Base-by-base conservation (phyloP, 2,888 invertebrate species). In the Rotaria macrura region DNA sequence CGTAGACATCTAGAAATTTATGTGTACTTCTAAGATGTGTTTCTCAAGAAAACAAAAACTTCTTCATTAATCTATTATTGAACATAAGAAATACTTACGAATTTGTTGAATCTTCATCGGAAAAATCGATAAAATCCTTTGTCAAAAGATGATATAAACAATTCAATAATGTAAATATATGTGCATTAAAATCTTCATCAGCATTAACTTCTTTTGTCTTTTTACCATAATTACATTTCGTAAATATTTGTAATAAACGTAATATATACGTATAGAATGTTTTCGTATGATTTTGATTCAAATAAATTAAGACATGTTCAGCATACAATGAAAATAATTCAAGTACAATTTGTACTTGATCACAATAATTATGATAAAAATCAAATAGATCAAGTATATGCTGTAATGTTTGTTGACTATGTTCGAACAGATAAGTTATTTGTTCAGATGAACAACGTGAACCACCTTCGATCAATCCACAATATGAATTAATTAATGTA, bases 111-210 rank as follows among this genome's bases (percentile, higher is more conserved):
- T 12, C 4, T 1, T 79, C 79, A 43, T 79, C n/a, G 5, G 79
- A 79, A 79, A 79, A 79, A 79, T 79, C 79, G 4, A 79, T 79
- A n/a, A 79, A 79, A 79, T 79, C 79, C 43, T 79, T 79, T 40
- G 79, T 43, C 10, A 79, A 12, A 12, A 79, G n/a, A 79, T 79
- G 79, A 43, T 79, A 43, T 43, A 79, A 79, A 79, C 79, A 79
- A 43, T 40, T 79, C 9, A 79, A 43, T 79, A 79, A 40, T n/a
- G 79, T 79, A 43, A 43, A 79, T n/a, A 79, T 79, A n/a, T 79
- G 79, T 79, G 25, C 43, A 79, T 79, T 79, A 43, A 43, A 79
- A 79, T 79, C 79, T 79, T 79, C 79, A n/a, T 79, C 79, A 3
- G 79, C 40, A 43, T 79, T 79, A n/a, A 79, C 20, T 43, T 79